These are phyloP conservation scores for Syngnathus scovelli DNA, from an alignment of 2,113 vertebrate genomes.

Conservation along the genomic window DNA sequence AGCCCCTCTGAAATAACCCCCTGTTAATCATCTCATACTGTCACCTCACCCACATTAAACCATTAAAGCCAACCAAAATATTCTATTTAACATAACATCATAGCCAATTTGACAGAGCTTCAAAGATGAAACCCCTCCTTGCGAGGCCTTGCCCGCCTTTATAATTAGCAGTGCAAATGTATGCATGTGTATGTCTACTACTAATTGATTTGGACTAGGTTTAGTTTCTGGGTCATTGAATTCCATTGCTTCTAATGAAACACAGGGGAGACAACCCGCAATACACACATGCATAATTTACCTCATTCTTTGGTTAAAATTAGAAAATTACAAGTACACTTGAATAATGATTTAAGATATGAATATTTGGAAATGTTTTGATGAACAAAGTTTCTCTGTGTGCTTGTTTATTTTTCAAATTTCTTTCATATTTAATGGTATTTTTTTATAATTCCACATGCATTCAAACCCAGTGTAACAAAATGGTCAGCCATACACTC, in stretches of 20 bases:
- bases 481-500: slow-evolving; percentile 31
- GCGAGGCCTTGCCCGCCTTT: slow-evolving; percentile 54
- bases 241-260: slow-evolving; percentile 71
- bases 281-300: slow-evolving; percentile 46
- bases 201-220: slow-evolving; percentile 62
- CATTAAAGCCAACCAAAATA: slow-evolving; percentile 29
- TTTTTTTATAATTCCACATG: neutral
- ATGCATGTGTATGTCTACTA: slow-evolving; percentile 55
- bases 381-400: slow-evolving; percentile 12
- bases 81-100: slow-evolving; percentile 39
- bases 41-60: slow-evolving; percentile 8
- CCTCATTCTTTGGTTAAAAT: slow-evolving; percentile 40
- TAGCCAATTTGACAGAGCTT: slow-evolving; percentile 41
- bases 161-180: slow-evolving; percentile 59
- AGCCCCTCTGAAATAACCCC: neutral
- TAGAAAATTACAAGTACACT: slow-evolving; percentile 52
- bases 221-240: slow-evolving; percentile 75
- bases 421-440: neutral
- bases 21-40: slow-evolving; percentile 5
- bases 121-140: slow-evolving; percentile 55
- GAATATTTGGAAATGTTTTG: slow-evolving; percentile 22
- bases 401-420: neutral
- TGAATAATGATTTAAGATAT: slow-evolving; percentile 36
- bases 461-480: slow-evolving; percentile 11
- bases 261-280: slow-evolving; percentile 54